These are phyloP conservation scores for Dolichoris vasculosae DNA, from an alignment of 1,140 invertebrate species.

Conservation along the genomic window DNA sequence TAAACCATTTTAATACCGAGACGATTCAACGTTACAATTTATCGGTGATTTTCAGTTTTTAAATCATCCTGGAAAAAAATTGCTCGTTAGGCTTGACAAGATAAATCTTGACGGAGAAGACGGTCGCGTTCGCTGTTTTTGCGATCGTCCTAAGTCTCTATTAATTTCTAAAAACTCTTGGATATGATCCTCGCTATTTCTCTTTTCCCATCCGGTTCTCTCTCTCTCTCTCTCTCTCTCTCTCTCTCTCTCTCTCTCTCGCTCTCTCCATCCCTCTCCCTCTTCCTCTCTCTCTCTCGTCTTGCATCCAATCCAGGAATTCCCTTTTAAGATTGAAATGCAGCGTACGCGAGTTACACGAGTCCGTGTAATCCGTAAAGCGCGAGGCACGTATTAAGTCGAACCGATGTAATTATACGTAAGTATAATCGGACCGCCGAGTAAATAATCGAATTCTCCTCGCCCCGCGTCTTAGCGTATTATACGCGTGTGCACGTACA, in stretches of 20 bases:
- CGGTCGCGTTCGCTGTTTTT: not conserved
- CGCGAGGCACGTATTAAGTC: no score
- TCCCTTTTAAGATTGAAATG: not conserved
- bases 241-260: not conserved
- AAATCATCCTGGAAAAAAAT: no score
- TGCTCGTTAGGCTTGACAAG: no score
- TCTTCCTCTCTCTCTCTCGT: not conserved
- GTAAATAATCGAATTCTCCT: slow-evolving; percentile 14
- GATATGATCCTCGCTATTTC: not conserved
- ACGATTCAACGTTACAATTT: no score
- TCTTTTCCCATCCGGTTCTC: not conserved
- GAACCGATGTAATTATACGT: slow-evolving; percentile 1
- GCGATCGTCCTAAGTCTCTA: not conserved
- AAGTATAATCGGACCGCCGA: not conserved
- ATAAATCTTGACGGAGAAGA: no score
- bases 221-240: not conserved
- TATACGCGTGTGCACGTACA: not conserved
- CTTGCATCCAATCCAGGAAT: not conserved
- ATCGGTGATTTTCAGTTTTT: no score
- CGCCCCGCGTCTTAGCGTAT: not conserved
- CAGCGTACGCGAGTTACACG: not conserved
- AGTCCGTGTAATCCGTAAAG: not conserved
- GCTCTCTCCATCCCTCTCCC: not conserved
- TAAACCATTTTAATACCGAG: no score
- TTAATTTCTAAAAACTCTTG: not conserved